These are phyloP conservation scores for Martes martes DNA, from an alignment of 2,113 vertebrate genomes.

Conservation along the genomic window DNA sequence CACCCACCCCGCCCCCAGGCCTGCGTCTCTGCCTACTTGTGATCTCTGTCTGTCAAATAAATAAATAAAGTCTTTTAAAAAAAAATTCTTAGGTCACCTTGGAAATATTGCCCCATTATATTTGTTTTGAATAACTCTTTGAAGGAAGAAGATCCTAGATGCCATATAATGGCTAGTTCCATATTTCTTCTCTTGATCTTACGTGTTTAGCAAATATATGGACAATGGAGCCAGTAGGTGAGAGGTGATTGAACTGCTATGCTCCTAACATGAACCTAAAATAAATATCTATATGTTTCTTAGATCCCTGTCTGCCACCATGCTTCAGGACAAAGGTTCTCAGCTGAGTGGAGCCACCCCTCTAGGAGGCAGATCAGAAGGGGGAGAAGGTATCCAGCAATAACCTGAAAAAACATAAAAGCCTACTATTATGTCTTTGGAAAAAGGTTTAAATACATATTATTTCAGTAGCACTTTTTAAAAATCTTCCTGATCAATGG, in stretches of 20 bases:
- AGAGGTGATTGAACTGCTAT: background rate
- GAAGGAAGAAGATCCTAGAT: background rate
- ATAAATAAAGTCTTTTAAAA: too few relatives aligned
- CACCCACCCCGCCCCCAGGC: rapidly evolving
- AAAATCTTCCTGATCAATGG: background rate
- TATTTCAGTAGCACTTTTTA: background rate
- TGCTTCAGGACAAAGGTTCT: background rate
- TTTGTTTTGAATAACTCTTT: background rate
- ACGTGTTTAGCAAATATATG: background rate
- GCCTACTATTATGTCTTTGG: background rate
- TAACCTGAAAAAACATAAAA: background rate
- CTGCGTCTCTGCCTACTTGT: too few relatives aligned
- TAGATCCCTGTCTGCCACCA: background rate
- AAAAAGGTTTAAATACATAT: background rate
- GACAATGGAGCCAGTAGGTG: too few relatives aligned
- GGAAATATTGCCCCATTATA: background rate
- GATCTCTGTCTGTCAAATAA: too few relatives aligned
- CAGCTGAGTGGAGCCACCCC: background rate
- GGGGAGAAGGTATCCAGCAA: background rate
- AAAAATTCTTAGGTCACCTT: background rate
- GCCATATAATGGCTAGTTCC: background rate
- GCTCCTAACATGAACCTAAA: background rate
- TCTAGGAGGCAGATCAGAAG: background rate
- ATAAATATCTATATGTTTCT: background rate
- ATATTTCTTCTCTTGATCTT: background rate